phyloP scores from a whole-genome alignment of 1,140 invertebrate species.

The Semibalanus balanoides region DNA sequence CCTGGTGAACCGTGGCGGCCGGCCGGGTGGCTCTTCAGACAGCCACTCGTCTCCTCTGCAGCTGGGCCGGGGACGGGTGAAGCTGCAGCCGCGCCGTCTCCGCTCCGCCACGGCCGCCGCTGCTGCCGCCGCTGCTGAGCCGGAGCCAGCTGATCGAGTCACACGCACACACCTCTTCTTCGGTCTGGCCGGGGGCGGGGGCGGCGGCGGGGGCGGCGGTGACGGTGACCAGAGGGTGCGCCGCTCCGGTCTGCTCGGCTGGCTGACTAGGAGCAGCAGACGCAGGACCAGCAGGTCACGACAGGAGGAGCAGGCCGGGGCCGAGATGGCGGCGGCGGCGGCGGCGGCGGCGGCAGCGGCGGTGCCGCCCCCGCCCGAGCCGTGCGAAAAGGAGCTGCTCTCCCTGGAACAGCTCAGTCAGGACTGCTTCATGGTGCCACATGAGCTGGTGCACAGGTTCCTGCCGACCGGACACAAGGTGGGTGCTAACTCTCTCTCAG shows the following conservation, averaged over 20 bases:
- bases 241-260: not conserved
- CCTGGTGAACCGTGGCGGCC: not conserved
- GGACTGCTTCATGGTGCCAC: conserved; percentile 1
- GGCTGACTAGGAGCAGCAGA: not conserved
- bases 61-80: not conserved
- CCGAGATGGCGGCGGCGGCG: not conserved
- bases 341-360: not conserved
- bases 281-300: not conserved
- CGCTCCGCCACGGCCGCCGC: not conserved
- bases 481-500: no score
- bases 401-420: not conserved
- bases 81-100: not conserved
- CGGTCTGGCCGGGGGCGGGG: not conserved
- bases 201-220: not conserved
- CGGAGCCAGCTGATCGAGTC: not conserved
- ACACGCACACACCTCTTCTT: not conserved
- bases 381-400: not conserved
- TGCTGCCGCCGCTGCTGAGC: not conserved
- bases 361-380: not conserved
- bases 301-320: not conserved
- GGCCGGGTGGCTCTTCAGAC: not conserved
- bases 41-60: not conserved
- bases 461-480: not conserved
- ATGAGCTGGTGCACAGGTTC: not conserved
- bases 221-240: not conserved